Percentiles rank a stretch among this genome's conserved stretches.
These are phyloP conservation scores for Molanna angustata DNA, from an alignment of 2,888 invertebrate species.

Conservation along the genomic window DNA sequence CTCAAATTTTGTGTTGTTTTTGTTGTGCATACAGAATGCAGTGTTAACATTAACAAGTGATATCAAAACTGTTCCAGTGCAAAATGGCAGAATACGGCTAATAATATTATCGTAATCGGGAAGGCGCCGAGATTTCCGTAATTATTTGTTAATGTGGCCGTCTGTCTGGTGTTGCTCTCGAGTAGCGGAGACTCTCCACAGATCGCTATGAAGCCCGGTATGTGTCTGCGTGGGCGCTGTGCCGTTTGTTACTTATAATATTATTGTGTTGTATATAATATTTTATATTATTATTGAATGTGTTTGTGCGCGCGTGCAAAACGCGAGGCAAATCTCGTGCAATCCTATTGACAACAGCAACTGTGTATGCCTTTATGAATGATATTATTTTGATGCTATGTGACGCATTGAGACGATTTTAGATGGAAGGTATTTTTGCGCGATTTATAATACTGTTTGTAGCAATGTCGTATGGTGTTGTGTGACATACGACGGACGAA, in stretches of 20 bases:
- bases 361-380: conserved; percentile 19
- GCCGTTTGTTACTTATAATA: no score
- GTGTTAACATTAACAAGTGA: no score
- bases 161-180: conserved; percentile 8
- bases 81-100: conserved; percentile 26
- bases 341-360: conserved; percentile 17
- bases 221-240: conserved; percentile 12
- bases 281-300: no score
- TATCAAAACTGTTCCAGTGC: no score
- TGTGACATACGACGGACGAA: no score
- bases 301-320: conserved; percentile 4
- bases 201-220: conserved; percentile 22
- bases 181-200: no score
- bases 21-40: no score
- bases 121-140: conserved; percentile 16
- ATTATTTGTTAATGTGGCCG: conserved; percentile 22
- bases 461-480: no score
- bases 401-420: conserved; percentile 4
- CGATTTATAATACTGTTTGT: conserved; percentile 7
- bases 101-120: no score
- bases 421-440: conserved; percentile 7
- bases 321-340: conserved; percentile 9
- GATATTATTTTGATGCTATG: conserved; percentile 12
- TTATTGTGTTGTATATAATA: no score
- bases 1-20: no score